A percentile compares a stretch with the other conserved stretches of the same genome.
Conservation (phyloP, 2,888 invertebrate species). For the Nomada goodeniana region DNA sequence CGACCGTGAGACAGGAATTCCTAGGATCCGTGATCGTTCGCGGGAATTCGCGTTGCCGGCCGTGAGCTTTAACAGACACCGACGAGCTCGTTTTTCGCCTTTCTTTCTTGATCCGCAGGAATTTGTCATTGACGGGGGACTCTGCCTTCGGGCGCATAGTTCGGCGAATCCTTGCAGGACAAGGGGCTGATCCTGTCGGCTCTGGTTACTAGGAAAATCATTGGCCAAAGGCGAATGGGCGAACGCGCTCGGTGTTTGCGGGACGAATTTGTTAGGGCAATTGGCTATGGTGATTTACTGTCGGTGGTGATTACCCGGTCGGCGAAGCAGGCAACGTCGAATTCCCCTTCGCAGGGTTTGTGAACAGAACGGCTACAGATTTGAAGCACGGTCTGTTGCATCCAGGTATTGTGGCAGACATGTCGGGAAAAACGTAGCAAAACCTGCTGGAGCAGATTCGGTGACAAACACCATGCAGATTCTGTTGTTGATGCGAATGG, state of each 20-base stretch:
- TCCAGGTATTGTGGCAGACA: too few relatives aligned
- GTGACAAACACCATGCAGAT: too few relatives aligned
- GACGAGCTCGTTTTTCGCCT: constrained; percentile 12
- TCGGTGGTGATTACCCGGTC: too few relatives aligned
- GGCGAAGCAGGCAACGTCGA: too few relatives aligned
- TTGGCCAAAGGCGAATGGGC: constrained; percentile 3
- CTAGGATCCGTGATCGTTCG: constrained; percentile 60
- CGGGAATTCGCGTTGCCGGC: constrained; percentile 55
- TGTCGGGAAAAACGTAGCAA: too few relatives aligned
- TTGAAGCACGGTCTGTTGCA: too few relatives aligned
- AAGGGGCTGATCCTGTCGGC: constrained; percentile 12
- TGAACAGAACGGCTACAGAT: too few relatives aligned
- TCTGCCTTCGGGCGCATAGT: constrained; percentile 18
- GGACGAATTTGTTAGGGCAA: constrained; percentile 8
- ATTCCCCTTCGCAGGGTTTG: too few relatives aligned
- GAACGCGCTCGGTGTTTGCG: neutral
- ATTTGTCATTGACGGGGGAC: constrained; percentile 39
- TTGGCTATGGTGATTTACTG: neutral
- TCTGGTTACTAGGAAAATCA: constrained; percentile 24
- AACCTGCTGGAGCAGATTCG: too few relatives aligned
- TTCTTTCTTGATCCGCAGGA: constrained; percentile 23
- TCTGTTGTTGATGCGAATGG: too few relatives aligned
- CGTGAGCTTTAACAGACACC: constrained; percentile 36
- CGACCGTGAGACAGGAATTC: constrained; percentile 69
- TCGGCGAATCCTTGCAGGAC: constrained; percentile 25